Percentiles rank a stretch among this genome's conserved stretches.
Evolutionary conservation across 2,888 invertebrate genomes (phyloP).

Genomic region (Poecilus cupreus): DNA sequence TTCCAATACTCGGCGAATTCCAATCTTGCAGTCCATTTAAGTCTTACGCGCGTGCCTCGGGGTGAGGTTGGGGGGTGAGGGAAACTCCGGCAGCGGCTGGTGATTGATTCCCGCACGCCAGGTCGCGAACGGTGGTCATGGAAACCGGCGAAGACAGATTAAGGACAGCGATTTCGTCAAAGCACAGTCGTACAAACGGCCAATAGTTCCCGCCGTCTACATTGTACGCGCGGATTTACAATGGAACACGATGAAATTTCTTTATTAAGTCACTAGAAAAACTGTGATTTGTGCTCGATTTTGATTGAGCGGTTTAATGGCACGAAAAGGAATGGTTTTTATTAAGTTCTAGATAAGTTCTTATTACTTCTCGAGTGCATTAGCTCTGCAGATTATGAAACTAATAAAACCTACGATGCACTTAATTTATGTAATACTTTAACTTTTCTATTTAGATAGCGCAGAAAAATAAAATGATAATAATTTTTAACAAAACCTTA

Average conservation of each 20-base stretch:
- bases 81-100: background rate
- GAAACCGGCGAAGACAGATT: constrained; percentile 20
- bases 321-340: background rate
- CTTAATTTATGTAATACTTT: background rate
- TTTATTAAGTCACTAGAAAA: constrained; percentile 18
- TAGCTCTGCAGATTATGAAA: background rate
- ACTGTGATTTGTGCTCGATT: background rate
- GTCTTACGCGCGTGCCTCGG: constrained; percentile 38
- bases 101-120: constrained; percentile 46
- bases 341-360: background rate
- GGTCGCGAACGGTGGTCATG: constrained; percentile 41
- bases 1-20: constrained; percentile 56
- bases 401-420: background rate
- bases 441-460: background rate
- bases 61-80: background rate
- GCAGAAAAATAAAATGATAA: too few species aligned
- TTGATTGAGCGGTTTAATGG: constrained; percentile 23
- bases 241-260: background rate
- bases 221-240: constrained; percentile 19
- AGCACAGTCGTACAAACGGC: constrained; percentile 9
- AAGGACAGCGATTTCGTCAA: background rate
- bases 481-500: too few species aligned
- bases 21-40: constrained; percentile 57
- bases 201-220: background rate
- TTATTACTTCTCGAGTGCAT: background rate